phyloP scores from a whole-genome alignment of 2,113 vertebrate genomes.

The Barnardius zonarius region DNA sequence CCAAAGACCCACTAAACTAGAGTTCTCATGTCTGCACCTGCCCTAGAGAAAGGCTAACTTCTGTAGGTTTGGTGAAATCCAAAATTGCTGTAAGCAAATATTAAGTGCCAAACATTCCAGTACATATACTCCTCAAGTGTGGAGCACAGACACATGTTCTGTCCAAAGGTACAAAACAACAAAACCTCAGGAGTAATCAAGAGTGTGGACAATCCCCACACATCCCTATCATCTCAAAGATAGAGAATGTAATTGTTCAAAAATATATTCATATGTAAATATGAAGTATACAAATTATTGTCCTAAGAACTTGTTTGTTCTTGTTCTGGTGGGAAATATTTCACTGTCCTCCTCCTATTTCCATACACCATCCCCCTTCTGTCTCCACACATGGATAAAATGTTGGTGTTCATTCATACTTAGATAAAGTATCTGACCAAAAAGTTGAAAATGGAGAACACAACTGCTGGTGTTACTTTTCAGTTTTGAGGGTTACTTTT shows the following conservation, averaged over 20 bases:
- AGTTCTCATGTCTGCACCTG: neutral
- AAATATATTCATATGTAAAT: neutral
- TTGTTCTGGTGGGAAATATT: neutral
- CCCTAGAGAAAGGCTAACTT: neutral
- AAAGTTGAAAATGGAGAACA: neutral
- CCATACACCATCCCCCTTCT: neutral
- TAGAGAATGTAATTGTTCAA: neutral
- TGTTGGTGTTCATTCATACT: neutral
- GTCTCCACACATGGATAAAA: neutral
- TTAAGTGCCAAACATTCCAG: neutral
- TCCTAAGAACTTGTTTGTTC: neutral
- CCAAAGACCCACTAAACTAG: neutral
- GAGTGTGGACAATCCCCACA: fast-evolving
- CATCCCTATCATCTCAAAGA: neutral
- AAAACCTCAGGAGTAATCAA: neutral
- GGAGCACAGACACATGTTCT: neutral
- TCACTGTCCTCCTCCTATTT: neutral
- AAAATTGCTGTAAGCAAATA: neutral
- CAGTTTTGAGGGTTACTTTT: neutral
- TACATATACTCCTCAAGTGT: neutral
- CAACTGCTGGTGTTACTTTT: neutral
- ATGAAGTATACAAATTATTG: neutral
- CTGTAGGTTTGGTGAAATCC: neutral
- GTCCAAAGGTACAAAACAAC: neutral
- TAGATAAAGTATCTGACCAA: neutral